These are phyloP conservation scores for Fragum sueziense DNA, from an alignment of 2,888 invertebrate genomes.

Conservation along the genomic window DNA sequence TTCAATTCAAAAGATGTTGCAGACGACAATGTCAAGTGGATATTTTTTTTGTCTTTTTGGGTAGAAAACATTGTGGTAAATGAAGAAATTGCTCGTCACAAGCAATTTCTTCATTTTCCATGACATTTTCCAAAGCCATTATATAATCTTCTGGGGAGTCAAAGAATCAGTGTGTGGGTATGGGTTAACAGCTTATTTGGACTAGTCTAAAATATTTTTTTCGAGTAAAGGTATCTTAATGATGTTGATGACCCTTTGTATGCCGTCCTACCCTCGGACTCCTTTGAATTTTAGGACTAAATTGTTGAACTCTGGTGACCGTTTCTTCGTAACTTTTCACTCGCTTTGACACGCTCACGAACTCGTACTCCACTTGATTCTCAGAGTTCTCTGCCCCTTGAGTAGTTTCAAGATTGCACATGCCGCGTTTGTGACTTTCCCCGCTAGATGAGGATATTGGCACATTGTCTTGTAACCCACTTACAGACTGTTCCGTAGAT, in stretches of 20 bases:
- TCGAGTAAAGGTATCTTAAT: conserved; percentile 6
- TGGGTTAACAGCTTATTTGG: too few relatives aligned
- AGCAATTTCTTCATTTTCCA: conserved; percentile 8
- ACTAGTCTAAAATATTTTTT: too few relatives aligned
- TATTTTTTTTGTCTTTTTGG: not conserved
- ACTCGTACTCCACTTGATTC: conserved; percentile 46
- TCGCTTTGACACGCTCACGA: conserved; percentile 56
- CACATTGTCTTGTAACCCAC: conserved; percentile 27
- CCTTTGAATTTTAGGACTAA: conserved; percentile 53
- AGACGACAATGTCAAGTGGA: not conserved
- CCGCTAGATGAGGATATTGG: conserved; percentile 39
- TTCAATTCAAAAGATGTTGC: not conserved
- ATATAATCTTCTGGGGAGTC: too few relatives aligned
- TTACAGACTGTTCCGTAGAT: not conserved
- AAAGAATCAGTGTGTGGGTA: too few relatives aligned
- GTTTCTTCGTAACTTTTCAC: conserved; percentile 51
- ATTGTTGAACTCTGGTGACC: conserved; percentile 27
- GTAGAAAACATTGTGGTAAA: not conserved
- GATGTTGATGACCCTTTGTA: conserved; percentile 33
- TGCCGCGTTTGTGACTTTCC: conserved; percentile 51
- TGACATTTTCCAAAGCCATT: not conserved
- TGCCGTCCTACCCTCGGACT: conserved; percentile 52
- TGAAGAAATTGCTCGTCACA: not conserved
- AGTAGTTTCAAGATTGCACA: conserved; percentile 42
- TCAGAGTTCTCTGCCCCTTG: conserved; percentile 24